Evolutionary conservation across 1,140 invertebrate species (phyloP), one percentile per base, ranked within the genome.

Genomic region (Ips typographus): DNA sequence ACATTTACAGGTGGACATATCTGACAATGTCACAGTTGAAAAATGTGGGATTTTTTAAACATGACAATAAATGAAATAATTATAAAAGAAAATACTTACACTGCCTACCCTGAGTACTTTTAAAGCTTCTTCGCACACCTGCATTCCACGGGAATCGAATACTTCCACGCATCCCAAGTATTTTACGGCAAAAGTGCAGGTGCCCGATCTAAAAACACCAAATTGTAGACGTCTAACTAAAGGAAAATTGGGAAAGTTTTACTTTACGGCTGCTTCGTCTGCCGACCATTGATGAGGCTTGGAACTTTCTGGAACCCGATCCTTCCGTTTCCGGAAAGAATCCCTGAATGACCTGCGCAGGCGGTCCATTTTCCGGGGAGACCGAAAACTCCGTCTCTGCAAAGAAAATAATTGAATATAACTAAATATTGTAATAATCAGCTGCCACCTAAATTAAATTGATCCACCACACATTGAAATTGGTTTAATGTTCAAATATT

Each of bases 111-210:
- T 85, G 56, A 96, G 83, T 63, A 95, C 92, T 87, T 98, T 98
- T 44, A 99, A 86, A 37, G 98, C 98, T 82, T 98, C 96, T 83
- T 99, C 98, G 85, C 98, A 99, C 44, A 99, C 95, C 83, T 98
- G 94, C 96, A 99, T 99, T 36, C 98, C 98, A 77, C 98, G 87
- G 0, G 96, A 99, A 83, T 99, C 98, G 82, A 96, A 99, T 2
- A 99, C 98, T 84, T 99, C 98, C 1, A 98, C 94, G 83, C 95
- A 98, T 71, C 98, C 98, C 76, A 99, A 83, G 86, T 99, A 99
- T 90, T 99, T 97, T 71, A 99, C 98, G 75, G 93, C 89, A 84
- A 99, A 99, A 77, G 90, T 93, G 84, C 98, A 99, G 39, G 94
- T 98, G 75, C 95, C 96, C 22, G 92, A 91, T 47, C 96, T 69